Evolutionary conservation across 2,888 invertebrate species (phyloP).

Genomic region (Tenthredo mesomela): DNA sequence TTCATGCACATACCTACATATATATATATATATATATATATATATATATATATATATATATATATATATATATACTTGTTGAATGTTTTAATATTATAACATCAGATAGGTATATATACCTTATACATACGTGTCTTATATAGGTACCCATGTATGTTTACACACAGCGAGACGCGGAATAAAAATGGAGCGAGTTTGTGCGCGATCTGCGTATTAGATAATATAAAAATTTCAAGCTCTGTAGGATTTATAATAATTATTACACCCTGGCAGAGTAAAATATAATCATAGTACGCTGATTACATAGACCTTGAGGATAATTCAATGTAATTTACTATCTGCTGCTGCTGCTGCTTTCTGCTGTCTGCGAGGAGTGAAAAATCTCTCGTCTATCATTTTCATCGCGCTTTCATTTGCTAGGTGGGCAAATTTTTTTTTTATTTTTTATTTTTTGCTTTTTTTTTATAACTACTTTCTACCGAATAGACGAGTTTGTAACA

Average conservation of each 20-base stretch:
- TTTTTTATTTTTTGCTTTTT: too few species aligned
- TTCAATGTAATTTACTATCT: not conserved
- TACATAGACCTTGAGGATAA: not conserved
- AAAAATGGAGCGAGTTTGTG: not conserved
- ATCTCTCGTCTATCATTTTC: not conserved
- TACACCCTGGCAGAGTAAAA: not conserved
- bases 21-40: too few species aligned
- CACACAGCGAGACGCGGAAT: not conserved
- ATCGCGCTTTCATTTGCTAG: not conserved
- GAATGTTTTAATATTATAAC: constrained; percentile 7
- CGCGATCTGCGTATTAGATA: not conserved
- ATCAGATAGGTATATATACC: not conserved
- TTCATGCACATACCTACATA: not conserved
- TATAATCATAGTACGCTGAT: not conserved
- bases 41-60: not conserved
- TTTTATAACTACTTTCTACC: not conserved
- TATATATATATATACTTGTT: not conserved
- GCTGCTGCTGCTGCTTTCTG: not conserved
- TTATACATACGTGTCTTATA: too few species aligned
- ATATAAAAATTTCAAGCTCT: not conserved
- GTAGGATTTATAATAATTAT: not conserved
- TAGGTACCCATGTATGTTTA: too few species aligned
- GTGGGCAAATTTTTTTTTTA: too few species aligned
- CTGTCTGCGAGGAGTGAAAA: not conserved
- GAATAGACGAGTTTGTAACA: not conserved